phyloP scores from a whole-genome alignment of 2,888 invertebrate species.

The Hofmannophila pseudospretella region DNA sequence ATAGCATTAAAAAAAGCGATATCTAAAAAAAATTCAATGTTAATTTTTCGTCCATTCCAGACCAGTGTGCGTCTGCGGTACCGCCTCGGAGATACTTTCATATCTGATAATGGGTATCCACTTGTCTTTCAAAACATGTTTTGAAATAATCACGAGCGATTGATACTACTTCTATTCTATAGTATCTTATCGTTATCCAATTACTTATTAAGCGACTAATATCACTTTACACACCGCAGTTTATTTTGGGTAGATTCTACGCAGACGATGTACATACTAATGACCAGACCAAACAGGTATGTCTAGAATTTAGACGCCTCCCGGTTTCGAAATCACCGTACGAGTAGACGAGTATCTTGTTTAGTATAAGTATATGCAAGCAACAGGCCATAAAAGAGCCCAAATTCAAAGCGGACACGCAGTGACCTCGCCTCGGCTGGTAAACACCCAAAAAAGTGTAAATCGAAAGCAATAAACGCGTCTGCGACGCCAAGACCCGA shows the following conservation, averaged over 20 bases:
- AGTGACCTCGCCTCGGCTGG: constrained; percentile 59
- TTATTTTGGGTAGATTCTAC: neutral
- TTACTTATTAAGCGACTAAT: neutral
- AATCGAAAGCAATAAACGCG: constrained; percentile 67
- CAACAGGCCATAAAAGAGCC: constrained; percentile 37
- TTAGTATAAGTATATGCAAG: constrained; percentile 1
- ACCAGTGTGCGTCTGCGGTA: neutral
- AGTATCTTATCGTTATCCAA: constrained; percentile 4
- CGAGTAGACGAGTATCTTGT: constrained; percentile 1
- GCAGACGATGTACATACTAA: neutral
- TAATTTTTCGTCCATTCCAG: too few relatives aligned
- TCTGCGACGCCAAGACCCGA: constrained; percentile 43
- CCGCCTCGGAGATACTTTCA: constrained; percentile 4
- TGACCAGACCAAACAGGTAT: neutral
- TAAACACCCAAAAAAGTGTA: constrained; percentile 69
- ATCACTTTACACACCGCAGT: neutral
- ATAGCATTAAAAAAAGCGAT: too few relatives aligned
- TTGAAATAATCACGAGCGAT: constrained; percentile 4
- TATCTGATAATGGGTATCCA: constrained; percentile 6
- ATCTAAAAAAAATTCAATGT: too few relatives aligned
- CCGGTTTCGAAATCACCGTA: constrained; percentile 1
- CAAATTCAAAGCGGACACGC: constrained; percentile 57
- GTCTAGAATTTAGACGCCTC: constrained; percentile 3
- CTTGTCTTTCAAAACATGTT: constrained; percentile 13
- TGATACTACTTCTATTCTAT: too few relatives aligned